Conservation (phyloP, 2,113 vertebrate genomes). For the Callospermophilus lateralis region DNA sequence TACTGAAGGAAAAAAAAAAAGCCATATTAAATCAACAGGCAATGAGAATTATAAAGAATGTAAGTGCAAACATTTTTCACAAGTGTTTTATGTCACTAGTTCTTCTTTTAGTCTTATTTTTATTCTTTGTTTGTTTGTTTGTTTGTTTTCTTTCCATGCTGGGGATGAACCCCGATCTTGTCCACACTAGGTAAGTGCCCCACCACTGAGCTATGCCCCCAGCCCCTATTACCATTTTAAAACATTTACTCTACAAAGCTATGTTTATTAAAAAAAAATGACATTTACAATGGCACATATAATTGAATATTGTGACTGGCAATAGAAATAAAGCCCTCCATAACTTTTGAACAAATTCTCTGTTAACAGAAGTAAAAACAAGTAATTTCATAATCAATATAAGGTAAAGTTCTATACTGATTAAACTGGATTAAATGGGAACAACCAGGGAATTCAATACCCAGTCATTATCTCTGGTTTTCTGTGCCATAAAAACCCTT, state of each 20-base stretch:
- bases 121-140: neutral
- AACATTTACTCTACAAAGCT: neutral
- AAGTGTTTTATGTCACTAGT: neutral
- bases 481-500: slow-evolving; percentile 34
- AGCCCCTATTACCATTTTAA: neutral
- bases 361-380: slow-evolving; percentile 42
- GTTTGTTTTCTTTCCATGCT: neutral
- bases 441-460: neutral
- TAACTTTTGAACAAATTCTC: slow-evolving; percentile 24
- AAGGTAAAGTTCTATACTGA: slow-evolving; percentile 30
- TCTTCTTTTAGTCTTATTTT: neutral
- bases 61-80: slow-evolving; percentile 60
- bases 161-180: neutral
- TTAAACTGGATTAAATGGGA: slow-evolving; percentile 45
- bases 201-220: neutral
- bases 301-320: neutral
- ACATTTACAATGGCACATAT: neutral
- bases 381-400: slow-evolving; percentile 21
- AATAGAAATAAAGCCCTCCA: slow-evolving; percentile 28
- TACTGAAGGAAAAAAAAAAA: slow-evolving; percentile 32
- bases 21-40: slow-evolving; percentile 54
- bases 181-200: neutral
- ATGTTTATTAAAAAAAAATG: slow-evolving; percentile 42
- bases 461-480: slow-evolving; percentile 4
- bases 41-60: slow-evolving; percentile 71